These are phyloP conservation scores for Gymnocypris eckloni DNA, from an alignment of 2,797 vertebrate species.

Conservation along the genomic window DNA sequence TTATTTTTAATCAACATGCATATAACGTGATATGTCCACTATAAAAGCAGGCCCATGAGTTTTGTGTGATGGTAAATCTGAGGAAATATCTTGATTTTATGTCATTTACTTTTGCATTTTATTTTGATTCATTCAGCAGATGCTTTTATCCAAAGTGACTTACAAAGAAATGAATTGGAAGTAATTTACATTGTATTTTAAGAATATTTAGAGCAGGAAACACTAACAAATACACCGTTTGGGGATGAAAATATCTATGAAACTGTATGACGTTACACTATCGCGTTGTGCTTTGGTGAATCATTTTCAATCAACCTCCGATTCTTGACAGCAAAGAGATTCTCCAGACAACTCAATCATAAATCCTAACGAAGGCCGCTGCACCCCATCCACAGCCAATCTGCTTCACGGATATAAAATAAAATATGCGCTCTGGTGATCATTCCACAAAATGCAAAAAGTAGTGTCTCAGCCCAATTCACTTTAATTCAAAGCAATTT, in stretches of 20 bases:
- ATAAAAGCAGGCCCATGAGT: neutral
- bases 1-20: neutral
- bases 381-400: too few relatives aligned
- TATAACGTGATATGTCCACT: neutral
- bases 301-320: neutral
- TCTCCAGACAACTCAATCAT: slow-evolving; percentile 2
- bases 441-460: slow-evolving; percentile 27
- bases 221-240: neutral
- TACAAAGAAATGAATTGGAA: neutral
- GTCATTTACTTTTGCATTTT: too few relatives aligned
- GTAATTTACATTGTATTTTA: neutral
- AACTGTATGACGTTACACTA: neutral
- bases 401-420: slow-evolving; percentile 10
- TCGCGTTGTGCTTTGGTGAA: too few relatives aligned
- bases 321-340: neutral
- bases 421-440: slow-evolving; percentile 1
- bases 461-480: slow-evolving; percentile 54
- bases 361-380: slow-evolving; percentile 29
- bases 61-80: neutral
- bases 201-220: neutral
- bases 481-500: too few relatives aligned
- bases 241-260: neutral
- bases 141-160: neutral
- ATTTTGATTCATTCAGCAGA: neutral
- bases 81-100: neutral